Evolutionary conservation across 2,113 vertebrate species (phyloP).

Genomic region (Rhinopomastus cyanomelas): DNA sequence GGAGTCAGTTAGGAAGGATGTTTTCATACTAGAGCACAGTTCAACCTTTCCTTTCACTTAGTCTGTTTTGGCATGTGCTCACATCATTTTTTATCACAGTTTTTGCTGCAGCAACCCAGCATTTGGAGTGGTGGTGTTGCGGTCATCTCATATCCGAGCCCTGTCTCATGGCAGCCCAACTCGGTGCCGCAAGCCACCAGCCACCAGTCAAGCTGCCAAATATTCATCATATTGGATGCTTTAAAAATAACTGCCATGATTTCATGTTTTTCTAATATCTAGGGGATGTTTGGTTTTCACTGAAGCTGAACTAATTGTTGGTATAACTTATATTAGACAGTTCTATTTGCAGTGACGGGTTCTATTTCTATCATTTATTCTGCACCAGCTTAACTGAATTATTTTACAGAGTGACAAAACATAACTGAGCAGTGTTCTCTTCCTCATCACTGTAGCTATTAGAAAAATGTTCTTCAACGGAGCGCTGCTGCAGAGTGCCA

Average conservation of each 20-base stretch:
- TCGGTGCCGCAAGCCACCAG: constrained; percentile 7
- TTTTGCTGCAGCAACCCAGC: background rate
- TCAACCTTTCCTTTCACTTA: background rate
- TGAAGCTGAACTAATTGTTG: constrained; percentile 51
- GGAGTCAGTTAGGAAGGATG: background rate
- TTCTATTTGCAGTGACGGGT: constrained; percentile 23
- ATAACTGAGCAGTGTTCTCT: constrained; percentile 18
- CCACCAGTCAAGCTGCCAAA: constrained; percentile 41
- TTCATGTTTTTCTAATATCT: constrained; percentile 66
- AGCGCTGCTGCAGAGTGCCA: background rate
- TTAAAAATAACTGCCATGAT: constrained; percentile 58
- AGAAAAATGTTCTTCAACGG: constrained; percentile 44
- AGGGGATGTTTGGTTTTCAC: constrained; percentile 53
- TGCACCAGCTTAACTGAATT: constrained; percentile 49
- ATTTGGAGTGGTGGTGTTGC: constrained; percentile 19
- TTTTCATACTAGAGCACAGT: background rate
- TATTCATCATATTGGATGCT: constrained; percentile 29
- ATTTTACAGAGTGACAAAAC: constrained; percentile 7
- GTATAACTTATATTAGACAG: constrained; percentile 43
- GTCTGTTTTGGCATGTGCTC: background rate
- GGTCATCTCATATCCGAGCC: constrained; percentile 23
- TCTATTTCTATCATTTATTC: constrained; percentile 62
- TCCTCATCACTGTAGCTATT: constrained; percentile 32
- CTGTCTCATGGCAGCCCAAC: constrained; percentile 15
- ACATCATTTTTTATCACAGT: background rate